Percentiles rank a stretch among this genome's conserved stretches.
phyloP scores from a whole-genome alignment of 2,113 vertebrate genomes.

The Salvelinus alpinus region DNA sequence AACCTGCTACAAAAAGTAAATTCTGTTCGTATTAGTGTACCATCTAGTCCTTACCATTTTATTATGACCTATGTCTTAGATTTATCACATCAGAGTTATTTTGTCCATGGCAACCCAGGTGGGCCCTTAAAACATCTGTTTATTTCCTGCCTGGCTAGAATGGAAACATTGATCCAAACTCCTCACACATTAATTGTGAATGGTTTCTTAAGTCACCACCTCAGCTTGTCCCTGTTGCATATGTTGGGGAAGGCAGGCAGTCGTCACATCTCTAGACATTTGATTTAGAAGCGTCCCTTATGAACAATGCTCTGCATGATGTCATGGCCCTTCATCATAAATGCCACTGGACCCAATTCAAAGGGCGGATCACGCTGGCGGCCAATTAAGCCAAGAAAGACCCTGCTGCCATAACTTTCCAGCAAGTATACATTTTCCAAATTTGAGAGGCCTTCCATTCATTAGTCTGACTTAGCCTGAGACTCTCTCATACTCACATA shows the following conservation, averaged over 20 bases:
- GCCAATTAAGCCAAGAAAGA: conserved; percentile 58
- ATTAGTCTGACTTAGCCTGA: conserved; percentile 39
- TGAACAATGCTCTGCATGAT: conserved; percentile 59
- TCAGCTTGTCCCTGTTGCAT: conserved; percentile 14
- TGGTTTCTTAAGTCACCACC: conserved; percentile 25
- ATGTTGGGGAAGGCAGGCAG: conserved; percentile 27
- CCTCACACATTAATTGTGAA: conserved; percentile 11
- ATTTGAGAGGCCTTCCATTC: conserved; percentile 46
- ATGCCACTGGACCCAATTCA: conserved; percentile 52
- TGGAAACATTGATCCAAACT: neutral
- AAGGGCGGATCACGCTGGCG: conserved; percentile 50
- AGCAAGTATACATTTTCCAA: conserved; percentile 53
- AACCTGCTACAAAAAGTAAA: too few relatives aligned
- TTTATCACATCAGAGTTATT: conserved; percentile 34
- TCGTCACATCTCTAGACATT: conserved; percentile 30
- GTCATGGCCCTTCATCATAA: conserved; percentile 50
- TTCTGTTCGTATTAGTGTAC: too few relatives aligned
- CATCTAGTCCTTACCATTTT: too few relatives aligned
- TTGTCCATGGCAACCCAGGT: conserved; percentile 24
- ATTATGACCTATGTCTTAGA: neutral
- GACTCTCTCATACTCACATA: conserved; percentile 30
- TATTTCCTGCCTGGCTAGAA: conserved; percentile 19
- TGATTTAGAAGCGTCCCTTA: conserved; percentile 58
- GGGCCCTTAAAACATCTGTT: conserved; percentile 27
- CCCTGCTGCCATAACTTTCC: conserved; percentile 50